Percentiles rank a stretch among this genome's conserved stretches.
Evolutionary conservation across 2,888 invertebrate species (phyloP).

Genomic region (Oscheius sp.): DNA sequence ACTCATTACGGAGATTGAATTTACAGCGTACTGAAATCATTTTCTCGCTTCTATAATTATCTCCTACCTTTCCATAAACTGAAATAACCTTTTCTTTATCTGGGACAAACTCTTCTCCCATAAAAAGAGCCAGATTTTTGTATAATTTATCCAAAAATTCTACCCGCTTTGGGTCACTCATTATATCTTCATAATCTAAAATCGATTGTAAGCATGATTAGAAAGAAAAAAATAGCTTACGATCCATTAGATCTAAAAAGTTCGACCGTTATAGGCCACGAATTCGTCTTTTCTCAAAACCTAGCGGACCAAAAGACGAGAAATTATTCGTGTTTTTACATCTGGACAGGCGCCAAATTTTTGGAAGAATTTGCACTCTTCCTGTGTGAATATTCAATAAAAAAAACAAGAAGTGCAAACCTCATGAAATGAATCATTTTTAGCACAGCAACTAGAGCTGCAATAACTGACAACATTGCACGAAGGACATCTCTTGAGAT

Average conservation of each 20-base stretch:
- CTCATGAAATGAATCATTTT: neutral
- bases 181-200: neutral
- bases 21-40: neutral
- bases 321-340: neutral
- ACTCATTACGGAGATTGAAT: neutral
- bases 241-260: neutral
- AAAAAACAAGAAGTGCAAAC: neutral
- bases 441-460: neutral
- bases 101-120: neutral
- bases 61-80: neutral
- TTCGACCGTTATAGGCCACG: neutral
- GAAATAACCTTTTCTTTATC: neutral
- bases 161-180: neutral
- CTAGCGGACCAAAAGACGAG: neutral
- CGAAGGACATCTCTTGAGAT: neutral
- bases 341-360: neutral
- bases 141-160: neutral
- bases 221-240: neutral
- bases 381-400: neutral
- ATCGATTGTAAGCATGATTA: neutral
- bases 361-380: neutral
- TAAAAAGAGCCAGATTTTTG: neutral
- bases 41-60: neutral
- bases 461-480: neutral
- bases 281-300: neutral